phyloP scores from a whole-genome alignment of 2,113 vertebrate genomes.

The Oncorhynchus keta region DNA sequence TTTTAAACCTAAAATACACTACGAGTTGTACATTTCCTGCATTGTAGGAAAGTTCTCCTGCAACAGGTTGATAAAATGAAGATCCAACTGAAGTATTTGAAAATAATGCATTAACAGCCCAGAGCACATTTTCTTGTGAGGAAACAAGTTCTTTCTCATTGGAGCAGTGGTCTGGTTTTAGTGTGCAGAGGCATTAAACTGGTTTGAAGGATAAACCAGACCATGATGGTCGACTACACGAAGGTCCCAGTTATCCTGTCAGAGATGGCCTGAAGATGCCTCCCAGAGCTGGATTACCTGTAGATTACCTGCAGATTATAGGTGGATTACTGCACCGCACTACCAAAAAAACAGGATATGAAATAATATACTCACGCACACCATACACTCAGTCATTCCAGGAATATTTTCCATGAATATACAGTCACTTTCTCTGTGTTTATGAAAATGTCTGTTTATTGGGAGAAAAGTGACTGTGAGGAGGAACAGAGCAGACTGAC shows the following conservation, averaged over 20 bases:
- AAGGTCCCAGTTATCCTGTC: conserved; percentile 5
- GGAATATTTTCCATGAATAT: background rate
- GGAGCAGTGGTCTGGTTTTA: conserved; percentile 10
- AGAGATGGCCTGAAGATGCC: conserved; percentile 19
- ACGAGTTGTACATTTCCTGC: too few species aligned
- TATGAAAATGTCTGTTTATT: conserved; percentile 1
- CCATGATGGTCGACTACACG: conserved; percentile 16
- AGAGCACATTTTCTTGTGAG: background rate
- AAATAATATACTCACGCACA: conserved; percentile 20
- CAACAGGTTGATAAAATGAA: too few species aligned
- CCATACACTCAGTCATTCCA: background rate
- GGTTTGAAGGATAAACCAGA: conserved; percentile 20
- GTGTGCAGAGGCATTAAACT: conserved; percentile 20
- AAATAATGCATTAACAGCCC: too few species aligned
- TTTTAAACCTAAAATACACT: too few species aligned
- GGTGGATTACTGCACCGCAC: conserved; percentile 29
- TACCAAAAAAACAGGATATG: conserved; percentile 28
- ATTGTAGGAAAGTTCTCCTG: too few species aligned
- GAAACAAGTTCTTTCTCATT: background rate
- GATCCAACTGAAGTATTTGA: too few species aligned
- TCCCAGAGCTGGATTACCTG: conserved; percentile 22
- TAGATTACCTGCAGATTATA: conserved; percentile 47
- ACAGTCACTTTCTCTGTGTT: background rate
- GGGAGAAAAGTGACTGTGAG: conserved; percentile 15
- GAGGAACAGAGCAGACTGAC: background rate